Percentiles rank a stretch among this genome's conserved stretches.
phyloP scores from a whole-genome alignment of 2,888 invertebrate species.

The Sminthurinus aureus region DNA sequence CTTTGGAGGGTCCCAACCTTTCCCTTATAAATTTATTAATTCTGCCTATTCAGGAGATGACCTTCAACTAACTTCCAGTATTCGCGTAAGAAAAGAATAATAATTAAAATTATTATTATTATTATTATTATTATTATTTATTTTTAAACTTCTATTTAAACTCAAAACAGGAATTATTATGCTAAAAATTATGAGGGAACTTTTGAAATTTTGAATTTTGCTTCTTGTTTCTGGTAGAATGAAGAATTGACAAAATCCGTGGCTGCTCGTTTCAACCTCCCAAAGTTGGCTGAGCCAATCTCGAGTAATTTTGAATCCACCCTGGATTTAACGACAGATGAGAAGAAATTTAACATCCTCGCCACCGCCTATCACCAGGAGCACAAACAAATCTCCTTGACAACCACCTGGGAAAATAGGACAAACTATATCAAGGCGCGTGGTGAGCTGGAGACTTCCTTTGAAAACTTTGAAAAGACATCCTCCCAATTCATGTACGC shows the following conservation, averaged over 20 bases:
- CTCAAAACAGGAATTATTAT: too few species aligned
- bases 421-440: slow-evolving; percentile 30
- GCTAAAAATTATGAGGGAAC: background rate
- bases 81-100: slow-evolving; percentile 49
- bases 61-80: slow-evolving; percentile 49
- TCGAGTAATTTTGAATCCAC: slow-evolving; percentile 50
- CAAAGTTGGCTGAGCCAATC: slow-evolving; percentile 42
- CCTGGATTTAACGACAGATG: slow-evolving; percentile 52
- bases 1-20: too few species aligned
- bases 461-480: slow-evolving; percentile 62
- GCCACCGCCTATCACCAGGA: slow-evolving; percentile 47
- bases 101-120: background rate
- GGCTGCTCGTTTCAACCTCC: slow-evolving; percentile 46
- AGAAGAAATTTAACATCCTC: slow-evolving; percentile 50
- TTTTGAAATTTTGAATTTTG: background rate
- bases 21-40: background rate
- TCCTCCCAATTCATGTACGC: slow-evolving; percentile 53
- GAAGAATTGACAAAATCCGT: slow-evolving; percentile 44
- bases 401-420: slow-evolving; percentile 31
- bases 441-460: slow-evolving; percentile 62
- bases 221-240: slow-evolving; percentile 47
- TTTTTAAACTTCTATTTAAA: too few species aligned
- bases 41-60: slow-evolving; percentile 49
- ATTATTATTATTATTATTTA: background rate
- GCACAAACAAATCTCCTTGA: slow-evolving; percentile 46